Conservation (phyloP, 2,888 invertebrate genomes). For the Brachypterus glaber region DNA sequence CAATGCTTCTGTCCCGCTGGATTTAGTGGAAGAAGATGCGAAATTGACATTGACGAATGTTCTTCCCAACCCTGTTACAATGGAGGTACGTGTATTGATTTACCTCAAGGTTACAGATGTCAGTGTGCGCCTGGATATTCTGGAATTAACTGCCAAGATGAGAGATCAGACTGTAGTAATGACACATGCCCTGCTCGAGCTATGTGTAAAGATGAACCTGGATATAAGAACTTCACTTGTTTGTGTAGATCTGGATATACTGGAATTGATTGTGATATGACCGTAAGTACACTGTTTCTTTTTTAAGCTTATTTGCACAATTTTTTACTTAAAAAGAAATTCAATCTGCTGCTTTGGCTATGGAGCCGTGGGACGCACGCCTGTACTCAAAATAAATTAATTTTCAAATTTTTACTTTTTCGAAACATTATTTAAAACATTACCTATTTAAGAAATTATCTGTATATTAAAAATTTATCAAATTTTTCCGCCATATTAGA, state of each 20-base stretch:
- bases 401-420: too few species aligned
- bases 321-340: slow-evolving; percentile 4
- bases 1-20: slow-evolving; percentile 93
- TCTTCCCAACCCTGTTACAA: slow-evolving; percentile 91
- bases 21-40: slow-evolving; percentile 86
- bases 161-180: slow-evolving; percentile 77
- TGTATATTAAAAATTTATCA: neutral
- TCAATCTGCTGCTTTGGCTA: neutral
- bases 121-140: slow-evolving; percentile 79
- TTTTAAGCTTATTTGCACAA: slow-evolving; percentile 6
- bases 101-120: slow-evolving; percentile 87
- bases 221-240: slow-evolving; percentile 81
- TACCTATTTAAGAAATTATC: too few species aligned
- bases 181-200: slow-evolving; percentile 92
- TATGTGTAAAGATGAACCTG: slow-evolving; percentile 94
- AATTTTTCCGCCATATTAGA: too few species aligned
- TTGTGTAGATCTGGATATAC: slow-evolving; percentile 91
- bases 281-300: slow-evolving; percentile 45
- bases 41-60: slow-evolving; percentile 92
- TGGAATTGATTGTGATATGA: slow-evolving; percentile 83
- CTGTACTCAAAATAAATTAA: too few species aligned
- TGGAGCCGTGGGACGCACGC: too few species aligned
- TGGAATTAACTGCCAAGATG: slow-evolving; percentile 92
- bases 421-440: too few species aligned
- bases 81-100: slow-evolving; percentile 82